Evolutionary conservation across 1,140 invertebrate genomes (phyloP).

Genomic region (Metopolophium dirhodum): DNA sequence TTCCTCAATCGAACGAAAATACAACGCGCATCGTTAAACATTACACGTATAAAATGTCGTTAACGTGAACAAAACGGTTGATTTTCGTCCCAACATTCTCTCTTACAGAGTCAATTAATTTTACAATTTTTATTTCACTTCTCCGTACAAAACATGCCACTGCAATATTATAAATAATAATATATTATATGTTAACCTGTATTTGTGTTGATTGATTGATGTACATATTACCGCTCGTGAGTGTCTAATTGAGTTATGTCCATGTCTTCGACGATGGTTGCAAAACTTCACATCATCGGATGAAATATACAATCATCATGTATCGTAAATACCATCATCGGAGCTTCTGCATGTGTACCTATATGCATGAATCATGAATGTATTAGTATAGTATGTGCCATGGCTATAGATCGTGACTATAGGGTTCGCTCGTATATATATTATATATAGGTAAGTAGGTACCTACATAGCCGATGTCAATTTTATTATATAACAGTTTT

Average conservation of each 20-base stretch:
- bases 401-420: conserved; percentile 17
- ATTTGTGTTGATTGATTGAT: not conserved
- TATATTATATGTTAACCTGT: not conserved
- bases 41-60: not conserved
- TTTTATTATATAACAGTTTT: conserved; percentile 28
- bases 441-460: not conserved
- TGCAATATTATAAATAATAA: not conserved
- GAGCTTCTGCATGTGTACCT: too few relatives aligned
- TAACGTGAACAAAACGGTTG: not conserved
- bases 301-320: not conserved
- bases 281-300: not conserved
- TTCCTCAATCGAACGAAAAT: not conserved
- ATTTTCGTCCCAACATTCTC: not conserved
- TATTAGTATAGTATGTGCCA: not conserved
- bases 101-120: conserved; percentile 10
- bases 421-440: not conserved
- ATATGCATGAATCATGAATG: not conserved
- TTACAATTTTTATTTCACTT: not conserved
- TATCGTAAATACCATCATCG: not conserved
- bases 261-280: not conserved
- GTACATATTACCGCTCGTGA: not conserved
- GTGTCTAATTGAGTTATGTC: conserved; percentile 25
- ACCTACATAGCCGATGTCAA: not conserved
- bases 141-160: not conserved
- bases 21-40: not conserved